These are phyloP conservation scores for Sphenodon punctatus DNA, from an alignment of 2,797 vertebrate genomes.

Conservation along the genomic window DNA sequence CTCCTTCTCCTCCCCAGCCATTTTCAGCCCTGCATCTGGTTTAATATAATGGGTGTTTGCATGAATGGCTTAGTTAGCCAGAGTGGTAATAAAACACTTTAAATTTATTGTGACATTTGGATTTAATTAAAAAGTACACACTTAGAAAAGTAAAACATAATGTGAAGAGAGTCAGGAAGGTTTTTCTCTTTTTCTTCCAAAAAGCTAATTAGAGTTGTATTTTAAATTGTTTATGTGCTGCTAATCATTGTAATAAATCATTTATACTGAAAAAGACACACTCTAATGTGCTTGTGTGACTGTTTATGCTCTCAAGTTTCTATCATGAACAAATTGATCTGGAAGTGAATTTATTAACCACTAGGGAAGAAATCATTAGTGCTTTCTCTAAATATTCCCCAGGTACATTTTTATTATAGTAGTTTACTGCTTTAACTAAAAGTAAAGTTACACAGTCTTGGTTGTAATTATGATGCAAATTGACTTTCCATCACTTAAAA, in stretches of 20 bases:
- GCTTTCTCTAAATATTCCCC: slow-evolving; percentile 86
- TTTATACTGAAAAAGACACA: slow-evolving; percentile 85
- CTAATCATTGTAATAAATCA: slow-evolving; percentile 89
- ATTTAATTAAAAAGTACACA: slow-evolving; percentile 88
- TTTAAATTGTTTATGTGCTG: slow-evolving; percentile 88
- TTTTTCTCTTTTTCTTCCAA: slow-evolving; percentile 79
- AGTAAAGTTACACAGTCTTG: slow-evolving; percentile 68
- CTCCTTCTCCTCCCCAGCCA: slow-evolving; percentile 16
- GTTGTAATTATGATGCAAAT: slow-evolving; percentile 75
- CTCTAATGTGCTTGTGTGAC: slow-evolving; percentile 80
- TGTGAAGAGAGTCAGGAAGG: slow-evolving; percentile 75
- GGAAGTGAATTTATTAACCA: slow-evolving; percentile 87
- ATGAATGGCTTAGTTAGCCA: slow-evolving; percentile 77
- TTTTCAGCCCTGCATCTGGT: slow-evolving; percentile 60
- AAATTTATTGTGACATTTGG: slow-evolving; percentile 86
- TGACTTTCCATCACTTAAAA: slow-evolving; percentile 63
- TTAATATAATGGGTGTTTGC: slow-evolving; percentile 72
- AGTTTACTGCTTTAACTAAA: slow-evolving; percentile 83
- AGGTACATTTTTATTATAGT: slow-evolving; percentile 80
- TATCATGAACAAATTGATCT: slow-evolving; percentile 88
- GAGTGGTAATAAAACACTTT: slow-evolving; percentile 81
- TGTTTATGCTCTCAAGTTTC: slow-evolving; percentile 84
- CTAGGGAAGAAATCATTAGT: slow-evolving; percentile 86
- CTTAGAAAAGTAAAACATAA: slow-evolving; percentile 84
- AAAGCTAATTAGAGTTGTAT: slow-evolving; percentile 86